A percentile compares a stretch with the other conserved stretches of the same genome.
These are phyloP conservation scores for Equus przewalskii DNA, from an alignment of 2,113 vertebrate species.

Conservation along the genomic window DNA sequence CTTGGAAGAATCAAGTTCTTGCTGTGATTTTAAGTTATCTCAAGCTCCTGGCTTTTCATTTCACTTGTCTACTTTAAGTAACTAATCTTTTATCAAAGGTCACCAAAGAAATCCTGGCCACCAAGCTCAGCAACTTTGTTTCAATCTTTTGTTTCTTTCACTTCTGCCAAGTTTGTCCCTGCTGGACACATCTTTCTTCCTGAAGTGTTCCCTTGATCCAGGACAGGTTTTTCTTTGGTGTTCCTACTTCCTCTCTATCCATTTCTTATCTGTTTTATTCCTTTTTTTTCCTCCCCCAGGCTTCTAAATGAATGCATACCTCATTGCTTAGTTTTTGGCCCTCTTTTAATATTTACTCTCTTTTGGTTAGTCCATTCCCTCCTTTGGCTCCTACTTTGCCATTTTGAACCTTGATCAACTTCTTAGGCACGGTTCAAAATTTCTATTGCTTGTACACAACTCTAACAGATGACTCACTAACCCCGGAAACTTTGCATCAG, in stretches of 20 bases:
- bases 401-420: neutral
- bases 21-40: neutral
- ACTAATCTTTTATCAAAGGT: conserved; percentile 32
- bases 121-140: neutral
- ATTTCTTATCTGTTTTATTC: neutral
- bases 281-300: neutral
- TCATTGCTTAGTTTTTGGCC: neutral
- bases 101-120: neutral
- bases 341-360: neutral
- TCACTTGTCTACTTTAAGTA: conserved; percentile 22
- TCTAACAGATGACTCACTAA: neutral
- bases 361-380: neutral
- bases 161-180: neutral
- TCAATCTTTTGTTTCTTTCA: neutral
- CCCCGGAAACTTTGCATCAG: neutral
- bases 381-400: neutral
- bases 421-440: neutral
- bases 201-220: neutral
- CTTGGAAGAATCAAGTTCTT: neutral
- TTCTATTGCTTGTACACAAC: neutral
- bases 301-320: neutral
- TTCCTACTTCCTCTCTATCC: neutral
- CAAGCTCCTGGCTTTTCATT: neutral
- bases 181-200: neutral
- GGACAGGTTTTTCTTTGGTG: neutral